These are phyloP conservation scores for Caranx melampygus DNA, from an alignment of 2,113 vertebrate genomes.

Conservation along the genomic window DNA sequence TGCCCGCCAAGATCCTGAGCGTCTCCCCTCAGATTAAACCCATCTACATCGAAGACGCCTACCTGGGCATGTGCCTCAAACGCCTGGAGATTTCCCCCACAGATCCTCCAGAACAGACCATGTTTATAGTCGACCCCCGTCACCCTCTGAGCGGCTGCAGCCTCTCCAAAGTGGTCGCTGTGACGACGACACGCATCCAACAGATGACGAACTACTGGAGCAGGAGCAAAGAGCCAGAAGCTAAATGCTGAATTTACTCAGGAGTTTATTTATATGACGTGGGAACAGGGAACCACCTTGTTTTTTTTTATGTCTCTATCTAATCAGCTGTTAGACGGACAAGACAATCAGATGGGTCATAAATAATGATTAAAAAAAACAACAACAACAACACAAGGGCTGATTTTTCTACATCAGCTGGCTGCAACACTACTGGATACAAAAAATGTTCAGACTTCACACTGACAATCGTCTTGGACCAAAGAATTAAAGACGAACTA, in stretches of 20 bases:
- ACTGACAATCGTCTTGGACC: no score
- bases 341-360: no score
- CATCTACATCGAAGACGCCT: conserved; percentile 91
- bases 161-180: conserved; percentile 67
- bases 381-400: no score
- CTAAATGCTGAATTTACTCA: conserved; percentile 12
- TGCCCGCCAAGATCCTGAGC: conserved; percentile 89
- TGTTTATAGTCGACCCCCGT: conserved; percentile 55
- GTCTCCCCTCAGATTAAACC: conserved; percentile 87
- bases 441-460: no score
- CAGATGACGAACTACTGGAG: conserved; percentile 65
- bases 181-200: conserved; percentile 17
- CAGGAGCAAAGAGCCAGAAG: conserved; percentile 25
- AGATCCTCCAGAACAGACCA: neutral
- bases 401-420: neutral
- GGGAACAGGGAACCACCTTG: no score
- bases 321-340: no score
- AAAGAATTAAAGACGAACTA: no score
- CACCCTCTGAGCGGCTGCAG: conserved; percentile 62
- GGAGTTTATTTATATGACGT: no score
- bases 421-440: no score
- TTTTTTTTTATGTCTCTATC: no score
- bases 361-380: no score
- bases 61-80: conserved; percentile 80
- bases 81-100: conserved; percentile 66